These are phyloP conservation scores for Enteromius anoplus DNA, from an alignment of 2,797 vertebrate species.

Conservation along the genomic window DNA sequence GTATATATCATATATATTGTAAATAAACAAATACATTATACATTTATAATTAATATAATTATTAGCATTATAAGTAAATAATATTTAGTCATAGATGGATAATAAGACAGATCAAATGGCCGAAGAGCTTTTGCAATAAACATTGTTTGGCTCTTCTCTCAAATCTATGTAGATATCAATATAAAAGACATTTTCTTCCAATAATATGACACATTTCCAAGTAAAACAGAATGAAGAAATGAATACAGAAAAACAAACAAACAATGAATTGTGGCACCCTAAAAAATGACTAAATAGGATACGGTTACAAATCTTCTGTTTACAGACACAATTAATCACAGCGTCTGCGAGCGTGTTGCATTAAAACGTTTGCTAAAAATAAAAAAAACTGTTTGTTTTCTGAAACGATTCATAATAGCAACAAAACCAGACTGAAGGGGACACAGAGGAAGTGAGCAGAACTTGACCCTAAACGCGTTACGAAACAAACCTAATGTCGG, in stretches of 20 bases:
- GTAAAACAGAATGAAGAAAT: neutral
- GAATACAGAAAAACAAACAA: neutral
- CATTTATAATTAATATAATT: neutral
- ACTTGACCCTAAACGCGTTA: neutral
- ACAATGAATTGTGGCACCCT: neutral
- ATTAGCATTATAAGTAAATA: no score
- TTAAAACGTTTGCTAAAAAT: neutral
- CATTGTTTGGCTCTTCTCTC: neutral
- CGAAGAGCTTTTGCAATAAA: neutral
- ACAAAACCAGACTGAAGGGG: neutral
- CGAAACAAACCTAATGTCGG: neutral
- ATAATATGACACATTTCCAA: neutral
- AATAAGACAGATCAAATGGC: neutral
- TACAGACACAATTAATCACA: conserved; percentile 59
- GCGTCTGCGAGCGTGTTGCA: neutral
- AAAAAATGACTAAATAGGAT: neutral
- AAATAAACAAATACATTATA: neutral
- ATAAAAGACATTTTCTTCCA: neutral
- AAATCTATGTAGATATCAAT: neutral
- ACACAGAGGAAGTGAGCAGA: neutral
- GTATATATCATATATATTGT: neutral
- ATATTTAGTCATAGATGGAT: neutral
- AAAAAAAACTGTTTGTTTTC: neutral
- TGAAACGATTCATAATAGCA: neutral
- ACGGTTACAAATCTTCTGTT: conserved; percentile 64